phyloP scores from a whole-genome alignment of 2,113 vertebrate genomes.

The Ciconia boyciana region DNA sequence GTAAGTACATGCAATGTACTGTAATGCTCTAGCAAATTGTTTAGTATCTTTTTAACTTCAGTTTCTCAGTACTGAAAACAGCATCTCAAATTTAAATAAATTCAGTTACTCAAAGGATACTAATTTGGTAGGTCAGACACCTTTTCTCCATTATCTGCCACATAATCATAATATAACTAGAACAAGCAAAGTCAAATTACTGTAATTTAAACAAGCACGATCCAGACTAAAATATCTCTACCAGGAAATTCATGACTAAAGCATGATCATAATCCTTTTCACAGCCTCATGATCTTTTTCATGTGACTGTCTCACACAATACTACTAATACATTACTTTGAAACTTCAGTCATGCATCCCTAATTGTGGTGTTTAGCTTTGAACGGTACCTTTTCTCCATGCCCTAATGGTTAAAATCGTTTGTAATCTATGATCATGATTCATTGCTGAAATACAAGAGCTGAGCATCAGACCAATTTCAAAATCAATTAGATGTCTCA shows the following conservation, averaged over 20 bases:
- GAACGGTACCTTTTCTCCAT: constrained; percentile 38
- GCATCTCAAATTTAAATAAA: background rate
- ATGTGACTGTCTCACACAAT: constrained; percentile 58
- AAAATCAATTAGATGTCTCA: background rate
- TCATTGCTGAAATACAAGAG: background rate
- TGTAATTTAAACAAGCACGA: background rate
- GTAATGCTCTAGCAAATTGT: background rate
- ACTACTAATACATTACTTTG: constrained; percentile 28
- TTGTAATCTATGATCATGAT: background rate
- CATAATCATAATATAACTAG: background rate
- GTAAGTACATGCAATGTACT: background rate
- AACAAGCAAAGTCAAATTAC: background rate
- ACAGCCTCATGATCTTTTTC: constrained; percentile 50
- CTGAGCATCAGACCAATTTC: background rate
- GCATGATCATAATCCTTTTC: constrained; percentile 56
- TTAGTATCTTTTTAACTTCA: background rate
- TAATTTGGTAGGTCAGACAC: background rate
- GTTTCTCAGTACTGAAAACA: background rate
- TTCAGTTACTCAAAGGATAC: background rate
- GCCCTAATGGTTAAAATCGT: background rate
- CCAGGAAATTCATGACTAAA: constrained; percentile 43
- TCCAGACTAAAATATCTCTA: constrained; percentile 3
- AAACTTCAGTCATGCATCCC: constrained; percentile 53
- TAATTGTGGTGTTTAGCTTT: constrained; percentile 36
- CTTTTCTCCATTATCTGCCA: background rate